A percentile compares a stretch with the other conserved stretches of the same genome.
Evolutionary conservation across 2,888 invertebrate species (phyloP).

Genomic region (Ephialtes manifestator): DNA sequence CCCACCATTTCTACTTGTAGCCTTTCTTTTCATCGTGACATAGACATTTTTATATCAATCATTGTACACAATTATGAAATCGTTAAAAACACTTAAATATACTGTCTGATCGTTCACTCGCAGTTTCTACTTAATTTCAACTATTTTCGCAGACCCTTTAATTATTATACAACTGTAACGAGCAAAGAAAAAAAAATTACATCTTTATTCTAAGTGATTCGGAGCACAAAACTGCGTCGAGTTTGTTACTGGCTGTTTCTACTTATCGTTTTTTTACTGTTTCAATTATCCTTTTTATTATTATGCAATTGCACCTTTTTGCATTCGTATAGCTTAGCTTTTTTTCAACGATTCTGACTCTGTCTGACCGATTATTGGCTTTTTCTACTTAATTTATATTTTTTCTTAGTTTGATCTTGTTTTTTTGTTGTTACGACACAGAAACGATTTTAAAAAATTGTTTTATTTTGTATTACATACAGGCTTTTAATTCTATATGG

Average conservation of each 20-base stretch:
- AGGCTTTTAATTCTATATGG: too few species aligned
- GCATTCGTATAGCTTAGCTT: not conserved
- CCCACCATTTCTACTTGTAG: constrained; percentile 33
- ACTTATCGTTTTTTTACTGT: not conserved
- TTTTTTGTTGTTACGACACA: not conserved
- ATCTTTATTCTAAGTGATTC: not conserved
- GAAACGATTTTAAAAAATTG: too few species aligned
- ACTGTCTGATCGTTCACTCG: not conserved
- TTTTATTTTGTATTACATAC: too few species aligned
- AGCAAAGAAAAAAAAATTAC: not conserved
- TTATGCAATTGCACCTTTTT: constrained; percentile 10
- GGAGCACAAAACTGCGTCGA: not conserved
- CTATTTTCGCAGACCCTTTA: not conserved
- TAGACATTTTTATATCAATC: constrained; percentile 12
- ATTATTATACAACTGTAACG: not conserved
- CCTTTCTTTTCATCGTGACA: constrained; percentile 17
- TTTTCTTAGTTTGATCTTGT: not conserved
- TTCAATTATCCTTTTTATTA: not conserved
- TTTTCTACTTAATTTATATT: not conserved
- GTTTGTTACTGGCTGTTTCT: not conserved
- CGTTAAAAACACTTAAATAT: not conserved
- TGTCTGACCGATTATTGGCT: constrained; percentile 3
- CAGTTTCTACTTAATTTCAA: not conserved
- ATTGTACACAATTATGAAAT: constrained; percentile 6
- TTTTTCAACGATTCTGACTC: not conserved